phyloP scores from a whole-genome alignment of 2,888 invertebrate genomes.

The Orthosia gothica region DNA sequence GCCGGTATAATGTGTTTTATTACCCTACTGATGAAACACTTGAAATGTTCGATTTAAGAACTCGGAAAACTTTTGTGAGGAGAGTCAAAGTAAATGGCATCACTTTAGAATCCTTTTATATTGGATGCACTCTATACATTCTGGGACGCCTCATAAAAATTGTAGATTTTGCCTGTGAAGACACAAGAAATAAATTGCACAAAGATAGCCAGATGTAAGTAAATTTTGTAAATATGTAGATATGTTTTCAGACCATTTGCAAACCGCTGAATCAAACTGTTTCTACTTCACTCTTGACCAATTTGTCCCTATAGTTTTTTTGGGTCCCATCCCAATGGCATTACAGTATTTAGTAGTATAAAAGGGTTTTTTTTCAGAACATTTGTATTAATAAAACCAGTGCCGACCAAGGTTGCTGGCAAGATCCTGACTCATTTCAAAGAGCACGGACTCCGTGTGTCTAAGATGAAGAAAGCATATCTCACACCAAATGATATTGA shows the following conservation, averaged over 20 bases:
- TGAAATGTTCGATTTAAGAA: slow-evolving; percentile 95
- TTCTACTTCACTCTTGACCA: neutral
- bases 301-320: neutral
- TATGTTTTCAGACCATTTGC: neutral
- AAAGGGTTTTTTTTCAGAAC: slow-evolving; percentile 90
- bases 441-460: slow-evolving; percentile 92
- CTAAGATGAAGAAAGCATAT: slow-evolving; percentile 94
- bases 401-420: slow-evolving; percentile 93
- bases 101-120: slow-evolving; percentile 93
- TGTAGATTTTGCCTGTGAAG: slow-evolving; percentile 93
- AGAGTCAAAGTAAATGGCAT: slow-evolving; percentile 93
- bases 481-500: slow-evolving; percentile 93
- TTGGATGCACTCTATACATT: slow-evolving; percentile 94
- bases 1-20: slow-evolving; percentile 95
- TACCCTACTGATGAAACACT: slow-evolving; percentile 95
- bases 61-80: slow-evolving; percentile 93
- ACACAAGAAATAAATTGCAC: slow-evolving; percentile 92
- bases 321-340: neutral
- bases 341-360: slow-evolving; percentile 11
- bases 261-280: neutral
- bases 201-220: slow-evolving; percentile 93
- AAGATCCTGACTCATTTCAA: slow-evolving; percentile 94
- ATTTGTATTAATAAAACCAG: slow-evolving; percentile 95
- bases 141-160: slow-evolving; percentile 95
- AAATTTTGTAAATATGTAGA: slow-evolving; percentile 10